These are phyloP conservation scores for Momotus momota DNA, from an alignment of 2,797 vertebrate genomes.

Conservation along the genomic window DNA sequence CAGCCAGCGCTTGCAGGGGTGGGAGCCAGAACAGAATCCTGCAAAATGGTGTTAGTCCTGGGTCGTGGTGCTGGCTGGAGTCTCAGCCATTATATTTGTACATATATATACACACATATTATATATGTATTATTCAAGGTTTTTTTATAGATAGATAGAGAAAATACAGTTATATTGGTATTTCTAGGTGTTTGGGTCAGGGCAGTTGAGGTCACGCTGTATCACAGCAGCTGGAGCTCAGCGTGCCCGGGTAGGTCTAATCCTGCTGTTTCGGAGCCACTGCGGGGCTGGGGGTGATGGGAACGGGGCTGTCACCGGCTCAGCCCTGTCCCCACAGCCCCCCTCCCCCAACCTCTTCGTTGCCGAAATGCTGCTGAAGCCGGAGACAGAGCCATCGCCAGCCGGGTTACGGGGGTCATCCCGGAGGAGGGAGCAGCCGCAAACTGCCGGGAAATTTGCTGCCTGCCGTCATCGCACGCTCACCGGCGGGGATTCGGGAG, in stretches of 20 bases:
- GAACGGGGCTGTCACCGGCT: background rate
- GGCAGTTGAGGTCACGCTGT: background rate
- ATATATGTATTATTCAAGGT: too few relatives aligned
- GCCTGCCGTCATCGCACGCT: background rate
- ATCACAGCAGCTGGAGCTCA: background rate
- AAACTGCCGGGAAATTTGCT: background rate
- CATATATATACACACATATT: background rate
- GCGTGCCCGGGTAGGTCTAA: background rate
- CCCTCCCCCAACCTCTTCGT: background rate
- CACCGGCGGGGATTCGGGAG: accelerated
- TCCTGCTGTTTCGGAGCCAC: background rate
- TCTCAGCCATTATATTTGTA: background rate
- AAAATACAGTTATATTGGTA: background rate
- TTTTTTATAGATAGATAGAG: background rate
- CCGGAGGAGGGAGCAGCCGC: background rate
- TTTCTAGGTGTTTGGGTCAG: background rate
- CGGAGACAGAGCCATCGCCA: background rate
- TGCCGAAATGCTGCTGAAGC: background rate
- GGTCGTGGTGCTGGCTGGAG: background rate
- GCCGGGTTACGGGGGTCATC: accelerated
- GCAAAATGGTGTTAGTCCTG: background rate
- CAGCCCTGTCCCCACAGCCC: background rate
- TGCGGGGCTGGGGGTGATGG: background rate
- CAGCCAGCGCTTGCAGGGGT: accelerated
- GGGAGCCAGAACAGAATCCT: background rate